Percentiles rank a stretch among this genome's conserved stretches.
Conservation (phyloP, 2,113 vertebrate genomes). For the Sphyrna mokarran region DNA sequence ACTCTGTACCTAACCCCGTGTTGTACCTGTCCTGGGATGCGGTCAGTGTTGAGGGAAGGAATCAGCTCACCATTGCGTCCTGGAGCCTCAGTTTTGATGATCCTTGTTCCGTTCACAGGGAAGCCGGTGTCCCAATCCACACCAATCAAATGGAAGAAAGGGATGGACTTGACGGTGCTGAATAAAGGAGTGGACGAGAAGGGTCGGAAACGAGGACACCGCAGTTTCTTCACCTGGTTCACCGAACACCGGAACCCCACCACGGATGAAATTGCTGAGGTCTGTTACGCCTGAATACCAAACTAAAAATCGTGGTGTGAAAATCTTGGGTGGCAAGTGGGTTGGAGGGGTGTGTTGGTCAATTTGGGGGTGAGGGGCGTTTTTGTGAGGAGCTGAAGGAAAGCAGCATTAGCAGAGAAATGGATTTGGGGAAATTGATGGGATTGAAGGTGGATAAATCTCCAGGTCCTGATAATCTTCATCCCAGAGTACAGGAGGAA, state of each 20-base stretch:
- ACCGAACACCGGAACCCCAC: conserved; percentile 30
- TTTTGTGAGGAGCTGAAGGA: no score
- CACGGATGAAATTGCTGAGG: conserved; percentile 29
- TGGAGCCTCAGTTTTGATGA: no score
- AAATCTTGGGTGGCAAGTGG: no score
- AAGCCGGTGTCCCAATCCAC: conserved; percentile 34
- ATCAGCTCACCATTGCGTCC: no score
- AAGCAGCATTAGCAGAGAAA: no score
- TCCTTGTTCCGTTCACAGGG: not conserved
- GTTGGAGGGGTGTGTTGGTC: no score
- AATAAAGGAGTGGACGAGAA: not conserved
- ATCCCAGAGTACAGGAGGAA: no score
- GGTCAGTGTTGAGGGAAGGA: not conserved
- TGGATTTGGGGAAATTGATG: no score
- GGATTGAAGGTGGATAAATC: no score
- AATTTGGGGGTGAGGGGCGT: no score
- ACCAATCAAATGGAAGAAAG: conserved; percentile 34
- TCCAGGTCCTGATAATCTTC: no score
- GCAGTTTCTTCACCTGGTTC: conserved; percentile 37
- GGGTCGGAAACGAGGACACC: conserved; percentile 15
- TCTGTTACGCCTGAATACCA: not conserved
- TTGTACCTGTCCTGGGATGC: not conserved
- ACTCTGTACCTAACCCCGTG: not conserved
- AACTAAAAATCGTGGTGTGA: no score
- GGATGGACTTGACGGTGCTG: conserved; percentile 24